A percentile compares a stretch with the other conserved stretches of the same genome.
Evolutionary conservation across 2,888 invertebrate genomes (phyloP).

Genomic region (Metallyticus violacea): DNA sequence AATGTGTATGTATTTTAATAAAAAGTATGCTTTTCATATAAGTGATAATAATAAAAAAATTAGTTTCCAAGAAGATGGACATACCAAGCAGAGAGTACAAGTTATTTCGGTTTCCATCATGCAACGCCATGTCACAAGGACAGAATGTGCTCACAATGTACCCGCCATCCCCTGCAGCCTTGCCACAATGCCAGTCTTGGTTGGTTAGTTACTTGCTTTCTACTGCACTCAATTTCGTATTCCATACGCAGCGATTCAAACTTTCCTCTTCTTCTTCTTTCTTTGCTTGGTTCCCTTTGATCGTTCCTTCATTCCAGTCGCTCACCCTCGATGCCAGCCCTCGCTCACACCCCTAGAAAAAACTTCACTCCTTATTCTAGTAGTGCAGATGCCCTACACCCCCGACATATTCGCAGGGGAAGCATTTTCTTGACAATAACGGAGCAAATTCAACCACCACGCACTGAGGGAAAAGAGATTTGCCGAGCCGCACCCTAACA

Average conservation of each 20-base stretch:
- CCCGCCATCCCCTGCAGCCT: not conserved
- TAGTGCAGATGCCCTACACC: slow-evolving; percentile 1
- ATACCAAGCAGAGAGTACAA: no score
- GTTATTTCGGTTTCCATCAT: no score
- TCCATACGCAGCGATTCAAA: slow-evolving; percentile 5
- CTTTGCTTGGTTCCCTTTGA: not conserved
- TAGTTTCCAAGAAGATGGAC: no score
- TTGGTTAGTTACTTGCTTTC: not conserved
- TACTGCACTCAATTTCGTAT: not conserved
- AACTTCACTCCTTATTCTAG: slow-evolving; percentile 6
- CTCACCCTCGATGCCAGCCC: not conserved
- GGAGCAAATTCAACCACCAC: slow-evolving; percentile 23
- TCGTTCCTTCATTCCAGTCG: slow-evolving; percentile 11
- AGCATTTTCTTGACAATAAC: slow-evolving; percentile 26
- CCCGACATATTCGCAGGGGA: slow-evolving; percentile 18
- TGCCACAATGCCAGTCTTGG: not conserved
- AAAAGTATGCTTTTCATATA: no score
- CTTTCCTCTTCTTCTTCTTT: not conserved
- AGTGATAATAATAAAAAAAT: no score
- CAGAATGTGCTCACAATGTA: not conserved
- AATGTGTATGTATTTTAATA: no score
- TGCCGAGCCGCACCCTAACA: not conserved
- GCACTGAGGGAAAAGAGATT: slow-evolving; percentile 10
- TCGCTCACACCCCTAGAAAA: slow-evolving; percentile 11
- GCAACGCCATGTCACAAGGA: no score